Evolutionary conservation across 2,113 vertebrate genomes (phyloP).

Genomic region (Carlito syrichta): DNA sequence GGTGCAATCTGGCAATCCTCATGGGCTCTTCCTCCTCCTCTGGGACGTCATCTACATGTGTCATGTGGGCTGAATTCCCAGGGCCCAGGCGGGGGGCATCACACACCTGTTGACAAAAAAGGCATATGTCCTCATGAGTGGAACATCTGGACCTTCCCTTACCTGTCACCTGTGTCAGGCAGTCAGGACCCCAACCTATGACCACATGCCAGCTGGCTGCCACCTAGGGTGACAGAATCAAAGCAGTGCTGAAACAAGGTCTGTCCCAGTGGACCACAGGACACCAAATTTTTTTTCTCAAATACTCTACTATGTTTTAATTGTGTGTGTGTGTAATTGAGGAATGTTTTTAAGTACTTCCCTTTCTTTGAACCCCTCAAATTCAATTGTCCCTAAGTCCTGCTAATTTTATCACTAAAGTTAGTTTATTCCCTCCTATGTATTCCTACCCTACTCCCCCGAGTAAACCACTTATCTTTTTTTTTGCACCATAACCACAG

Average conservation of each 20-base stretch:
- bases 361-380: too few species aligned
- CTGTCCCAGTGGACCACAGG: neutral
- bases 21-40: neutral
- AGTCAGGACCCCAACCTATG: neutral
- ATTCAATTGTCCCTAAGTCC: too few species aligned
- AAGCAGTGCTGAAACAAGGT: neutral
- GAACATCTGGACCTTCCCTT: neutral
- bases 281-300: neutral
- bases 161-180: neutral
- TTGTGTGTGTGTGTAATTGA: too few species aligned
- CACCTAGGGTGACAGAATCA: neutral
- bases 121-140: neutral
- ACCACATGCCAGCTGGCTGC: neutral
- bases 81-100: neutral
- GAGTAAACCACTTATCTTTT: too few species aligned
- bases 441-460: too few species aligned
- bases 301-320: neutral
- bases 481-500: too few species aligned
- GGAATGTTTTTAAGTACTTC: too few species aligned
- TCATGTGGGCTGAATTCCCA: neutral
- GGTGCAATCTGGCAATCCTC: fast-evolving
- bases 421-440: too few species aligned
- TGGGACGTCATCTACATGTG: neutral
- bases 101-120: neutral
- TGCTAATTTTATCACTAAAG: too few species aligned